Base-by-base conservation (phyloP, 2,888 invertebrate genomes). In the Thysanoteuthis rhombus region DNA sequence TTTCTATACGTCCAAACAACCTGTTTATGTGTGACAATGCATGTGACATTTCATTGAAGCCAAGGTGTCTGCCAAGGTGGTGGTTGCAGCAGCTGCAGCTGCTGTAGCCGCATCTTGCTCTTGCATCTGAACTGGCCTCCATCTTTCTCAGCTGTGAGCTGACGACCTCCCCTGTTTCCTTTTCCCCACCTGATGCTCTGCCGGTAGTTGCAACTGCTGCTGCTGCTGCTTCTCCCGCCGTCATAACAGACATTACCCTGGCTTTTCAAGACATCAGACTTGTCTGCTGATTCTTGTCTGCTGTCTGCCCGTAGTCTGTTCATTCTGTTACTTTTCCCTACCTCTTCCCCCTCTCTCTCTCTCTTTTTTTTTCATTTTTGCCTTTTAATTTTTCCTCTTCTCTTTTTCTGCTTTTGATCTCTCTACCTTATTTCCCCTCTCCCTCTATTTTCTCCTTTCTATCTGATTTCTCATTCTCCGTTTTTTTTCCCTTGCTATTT, bases 281-380 rank as follows among this genome's bases (percentile, higher is more conserved):
- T 75, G 75, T 75, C 75, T 75, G 75, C n/a, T 75, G 75, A 75
- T 75, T 75, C 75, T 75, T 75, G 75, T 75, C 75, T 75, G 75
- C 75, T 75, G 75, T 75, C 75, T 75, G 75, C n/a, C 75, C 75
- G 16, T 28, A 25, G 52, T 52, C 52, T 52, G 22, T 52, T 52
- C 52, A 52, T 52, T 52, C 25, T 25, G 52, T 52, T 45, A 12
- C 45, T 16, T 25, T 22, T 25, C 25, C 52, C 22, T 25, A 5
- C 75, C n/a, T n/a, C 12, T n/a, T 10, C 32, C 16, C 6, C n/a
- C 10, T 75, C 8, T 1, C n/a, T 1, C n/a, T 12, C 58, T 12
- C 4, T 58, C 58, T 75, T 4, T 0, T 22, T 5, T 52, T 52
- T 52, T 52, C 22, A 28, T 52, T 52, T 4, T 52, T 4, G 2